phyloP scores from a whole-genome alignment of 2,888 invertebrate genomes.

The Athalia rosae region DNA sequence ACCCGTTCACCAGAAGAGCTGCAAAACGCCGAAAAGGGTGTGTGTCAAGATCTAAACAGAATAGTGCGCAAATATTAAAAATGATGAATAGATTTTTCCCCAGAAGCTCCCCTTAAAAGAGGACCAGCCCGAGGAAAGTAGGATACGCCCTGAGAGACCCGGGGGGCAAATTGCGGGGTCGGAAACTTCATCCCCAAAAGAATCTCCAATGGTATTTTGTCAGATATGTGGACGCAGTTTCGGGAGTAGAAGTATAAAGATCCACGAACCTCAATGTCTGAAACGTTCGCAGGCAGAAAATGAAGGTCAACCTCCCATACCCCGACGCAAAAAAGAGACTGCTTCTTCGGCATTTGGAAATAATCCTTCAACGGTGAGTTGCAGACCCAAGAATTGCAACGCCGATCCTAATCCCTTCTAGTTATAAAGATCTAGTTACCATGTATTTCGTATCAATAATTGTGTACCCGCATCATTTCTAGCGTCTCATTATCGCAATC shows the following conservation, averaged over 20 bases:
- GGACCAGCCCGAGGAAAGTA: slow-evolving; percentile 8
- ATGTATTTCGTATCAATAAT: no score
- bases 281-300: slow-evolving; percentile 79
- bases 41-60: neutral
- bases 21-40: slow-evolving; percentile 63
- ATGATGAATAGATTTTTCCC: neutral
- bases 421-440: no score
- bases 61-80: neutral
- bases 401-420: neutral
- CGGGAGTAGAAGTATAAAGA: slow-evolving; percentile 78
- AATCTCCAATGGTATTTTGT: slow-evolving; percentile 74
- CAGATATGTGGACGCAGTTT: slow-evolving; percentile 81
- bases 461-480: neutral
- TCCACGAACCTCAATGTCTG: slow-evolving; percentile 82
- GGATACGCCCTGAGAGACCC: neutral
- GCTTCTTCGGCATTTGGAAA: slow-evolving; percentile 69
- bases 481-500: neutral
- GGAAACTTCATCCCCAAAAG: neutral
- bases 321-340: slow-evolving; percentile 73
- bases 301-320: slow-evolving; percentile 75
- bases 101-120: slow-evolving; percentile 1
- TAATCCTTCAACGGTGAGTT: slow-evolving; percentile 38
- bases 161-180: neutral
- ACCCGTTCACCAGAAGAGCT: slow-evolving; percentile 77
- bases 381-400: slow-evolving; percentile 1